Conservation (phyloP, 2,888 invertebrate genomes). For the Acanthoscelides obtectus region DNA sequence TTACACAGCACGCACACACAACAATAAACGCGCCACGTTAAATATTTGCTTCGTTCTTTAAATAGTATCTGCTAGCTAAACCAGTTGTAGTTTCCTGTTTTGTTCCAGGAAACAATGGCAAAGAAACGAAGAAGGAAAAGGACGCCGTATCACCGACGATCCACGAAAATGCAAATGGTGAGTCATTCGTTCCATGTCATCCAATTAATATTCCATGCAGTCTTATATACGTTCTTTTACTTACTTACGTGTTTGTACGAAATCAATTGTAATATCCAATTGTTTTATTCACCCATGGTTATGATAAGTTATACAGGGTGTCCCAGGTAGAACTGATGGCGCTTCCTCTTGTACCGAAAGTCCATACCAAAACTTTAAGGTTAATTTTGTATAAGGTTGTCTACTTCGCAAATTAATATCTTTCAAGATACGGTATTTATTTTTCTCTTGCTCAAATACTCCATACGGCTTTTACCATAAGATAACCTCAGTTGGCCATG, state of each 20-base stretch:
- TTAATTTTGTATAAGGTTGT: too few relatives aligned
- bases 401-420: too few relatives aligned
- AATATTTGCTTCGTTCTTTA: not conserved
- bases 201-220: not conserved
- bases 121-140: slow-evolving; percentile 58
- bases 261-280: not conserved
- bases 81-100: slow-evolving; percentile 24
- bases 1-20: not conserved
- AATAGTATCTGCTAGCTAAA: slow-evolving; percentile 9
- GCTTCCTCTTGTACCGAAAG: too few relatives aligned
- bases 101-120: slow-evolving; percentile 66
- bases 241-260: not conserved
- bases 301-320: too few relatives aligned
- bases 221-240: too few relatives aligned
- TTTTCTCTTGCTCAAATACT: too few relatives aligned
- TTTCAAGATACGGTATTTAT: too few relatives aligned
- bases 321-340: too few relatives aligned
- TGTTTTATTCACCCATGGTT: too few relatives aligned
- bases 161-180: slow-evolving; percentile 56
- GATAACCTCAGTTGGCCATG: too few relatives aligned
- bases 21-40: not conserved
- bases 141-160: slow-evolving; percentile 66
- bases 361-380: too few relatives aligned
- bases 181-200: slow-evolving; percentile 32
- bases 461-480: too few relatives aligned